phyloP scores from a whole-genome alignment of 2,113 vertebrate genomes.

The Genyomyrus donnyi region DNA sequence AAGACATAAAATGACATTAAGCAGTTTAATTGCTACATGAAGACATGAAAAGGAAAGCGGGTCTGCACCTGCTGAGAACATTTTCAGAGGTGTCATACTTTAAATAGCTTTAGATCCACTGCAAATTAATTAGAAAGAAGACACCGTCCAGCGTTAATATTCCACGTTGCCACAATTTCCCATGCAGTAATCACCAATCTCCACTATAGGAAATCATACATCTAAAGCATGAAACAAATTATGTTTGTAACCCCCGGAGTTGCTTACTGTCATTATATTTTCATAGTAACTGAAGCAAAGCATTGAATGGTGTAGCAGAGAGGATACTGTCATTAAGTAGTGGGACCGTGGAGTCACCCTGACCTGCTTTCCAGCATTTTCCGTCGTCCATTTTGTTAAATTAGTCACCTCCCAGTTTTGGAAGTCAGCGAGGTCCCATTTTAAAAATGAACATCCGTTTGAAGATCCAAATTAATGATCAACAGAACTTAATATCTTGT shows the following conservation, averaged over 20 bases:
- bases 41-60: neutral
- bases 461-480: neutral
- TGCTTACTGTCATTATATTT: neutral
- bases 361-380: conserved; percentile 47
- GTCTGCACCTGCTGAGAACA: conserved; percentile 9
- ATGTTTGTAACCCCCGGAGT: neutral
- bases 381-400: conserved; percentile 43
- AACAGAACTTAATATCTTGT: neutral
- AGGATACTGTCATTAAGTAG: neutral
- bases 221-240: neutral
- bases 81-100: neutral
- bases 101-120: conserved; percentile 22
- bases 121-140: conserved; percentile 29
- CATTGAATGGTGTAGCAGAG: neutral
- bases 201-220: neutral
- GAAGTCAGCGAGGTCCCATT: conserved; percentile 52
- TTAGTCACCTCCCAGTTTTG: conserved; percentile 47
- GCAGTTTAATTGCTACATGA: conserved; percentile 5
- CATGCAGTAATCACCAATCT: neutral
- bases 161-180: neutral
- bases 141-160: neutral
- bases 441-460: conserved; percentile 28
- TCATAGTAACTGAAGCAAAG: neutral
- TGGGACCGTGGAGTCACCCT: neutral
- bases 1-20: neutral